Conservation (phyloP, 2,113 vertebrate genomes). For the Bambusicola thoracicus region DNA sequence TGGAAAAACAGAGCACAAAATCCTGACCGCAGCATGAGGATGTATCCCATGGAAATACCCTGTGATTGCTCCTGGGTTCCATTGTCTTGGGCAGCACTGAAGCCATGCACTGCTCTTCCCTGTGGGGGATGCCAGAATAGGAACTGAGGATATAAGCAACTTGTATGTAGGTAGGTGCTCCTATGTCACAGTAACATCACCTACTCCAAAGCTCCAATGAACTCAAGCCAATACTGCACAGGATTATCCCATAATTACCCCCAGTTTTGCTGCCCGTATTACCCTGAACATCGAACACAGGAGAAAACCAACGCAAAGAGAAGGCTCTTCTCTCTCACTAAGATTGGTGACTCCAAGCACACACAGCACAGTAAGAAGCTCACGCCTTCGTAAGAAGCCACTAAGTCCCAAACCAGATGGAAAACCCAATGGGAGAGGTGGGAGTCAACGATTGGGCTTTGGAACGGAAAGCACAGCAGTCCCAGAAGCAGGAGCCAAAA, state of each 20-base stretch:
- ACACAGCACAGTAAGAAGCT: neutral
- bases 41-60: neutral
- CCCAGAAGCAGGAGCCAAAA: neutral
- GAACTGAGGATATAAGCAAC: fast-evolving
- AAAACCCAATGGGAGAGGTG: neutral
- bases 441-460: neutral
- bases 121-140: fast-evolving
- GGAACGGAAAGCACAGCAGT: neutral
- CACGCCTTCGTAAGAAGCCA: neutral
- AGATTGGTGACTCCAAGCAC: fast-evolving
- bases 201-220: too few species aligned
- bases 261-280: neutral
- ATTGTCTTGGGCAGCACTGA: fast-evolving
- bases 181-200: neutral
- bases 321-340: neutral
- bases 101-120: neutral
- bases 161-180: fast-evolving
- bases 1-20: neutral
- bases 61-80: neutral
- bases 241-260: neutral
- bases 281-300: neutral
- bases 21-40: neutral
- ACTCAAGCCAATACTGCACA: neutral
- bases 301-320: neutral
- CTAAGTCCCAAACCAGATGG: neutral